These are phyloP conservation scores for Atrina japonica DNA, from an alignment of 2,888 invertebrate species.

Conservation along the genomic window DNA sequence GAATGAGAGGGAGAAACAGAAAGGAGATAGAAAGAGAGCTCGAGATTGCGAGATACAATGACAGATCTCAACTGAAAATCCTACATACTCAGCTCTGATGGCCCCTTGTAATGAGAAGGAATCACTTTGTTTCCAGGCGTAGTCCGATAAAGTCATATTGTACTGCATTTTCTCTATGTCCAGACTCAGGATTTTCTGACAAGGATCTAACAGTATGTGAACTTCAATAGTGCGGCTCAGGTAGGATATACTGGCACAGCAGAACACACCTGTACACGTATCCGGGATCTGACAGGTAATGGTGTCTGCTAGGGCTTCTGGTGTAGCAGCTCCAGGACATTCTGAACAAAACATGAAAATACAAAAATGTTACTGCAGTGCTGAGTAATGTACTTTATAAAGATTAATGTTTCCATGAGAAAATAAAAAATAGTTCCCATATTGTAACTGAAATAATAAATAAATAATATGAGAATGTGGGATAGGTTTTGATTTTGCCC, in stretches of 20 bases:
- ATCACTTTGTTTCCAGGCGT: neutral
- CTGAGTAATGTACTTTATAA: too few species aligned
- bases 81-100: constrained; percentile 47
- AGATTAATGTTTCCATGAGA: too few species aligned
- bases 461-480: too few species aligned
- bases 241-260: constrained; percentile 41
- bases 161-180: constrained; percentile 7
- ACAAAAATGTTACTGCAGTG: too few species aligned
- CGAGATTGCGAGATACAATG: too few species aligned
- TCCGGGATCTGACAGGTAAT: constrained; percentile 27
- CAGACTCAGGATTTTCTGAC: constrained; percentile 7
- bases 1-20: too few species aligned
- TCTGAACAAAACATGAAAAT: constrained; percentile 12
- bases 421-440: too few species aligned
- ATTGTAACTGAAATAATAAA: too few species aligned
- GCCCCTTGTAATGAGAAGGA: constrained; percentile 14
- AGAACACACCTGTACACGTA: constrained; percentile 44
- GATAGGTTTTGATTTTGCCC: too few species aligned
- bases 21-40: too few species aligned
- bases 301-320: neutral
- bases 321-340: constrained; percentile 20
- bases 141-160: constrained; percentile 2
- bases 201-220: constrained; percentile 9
- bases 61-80: neutral
- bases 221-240: constrained; percentile 15